Evolutionary conservation across 2,888 invertebrate genomes (phyloP).

Genomic region (Ramazzottius varieornatus): DNA sequence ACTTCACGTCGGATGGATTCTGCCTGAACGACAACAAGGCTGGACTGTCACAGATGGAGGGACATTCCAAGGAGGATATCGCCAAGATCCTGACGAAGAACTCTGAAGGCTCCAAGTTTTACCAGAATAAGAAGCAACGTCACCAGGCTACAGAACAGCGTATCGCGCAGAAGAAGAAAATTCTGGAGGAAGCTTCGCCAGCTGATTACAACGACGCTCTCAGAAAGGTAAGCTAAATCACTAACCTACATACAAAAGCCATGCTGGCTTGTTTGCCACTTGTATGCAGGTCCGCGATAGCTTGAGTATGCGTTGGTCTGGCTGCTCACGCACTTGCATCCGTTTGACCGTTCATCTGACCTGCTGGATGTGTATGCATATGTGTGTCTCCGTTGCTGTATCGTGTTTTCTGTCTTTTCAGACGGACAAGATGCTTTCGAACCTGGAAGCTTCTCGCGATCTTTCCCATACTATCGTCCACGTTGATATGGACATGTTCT

Average conservation of each 20-base stretch:
- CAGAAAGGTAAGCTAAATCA: background rate
- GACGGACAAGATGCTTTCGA: constrained; percentile 24
- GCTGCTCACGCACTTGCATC: too few species aligned
- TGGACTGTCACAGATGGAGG: background rate
- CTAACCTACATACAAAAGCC: too few species aligned
- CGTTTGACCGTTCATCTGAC: too few species aligned
- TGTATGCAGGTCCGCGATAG: too few species aligned
- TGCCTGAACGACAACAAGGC: constrained; percentile 1
- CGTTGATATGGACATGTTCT: constrained; percentile 36
- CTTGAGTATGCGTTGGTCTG: too few species aligned
- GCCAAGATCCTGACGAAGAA: constrained; percentile 22
- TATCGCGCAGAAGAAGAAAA: constrained; percentile 20
- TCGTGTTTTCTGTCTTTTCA: constrained; percentile 12
- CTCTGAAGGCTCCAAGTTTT: constrained; percentile 30
- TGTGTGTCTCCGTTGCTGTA: background rate
- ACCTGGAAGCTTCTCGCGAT: constrained; percentile 24
- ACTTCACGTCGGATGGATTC: background rate
- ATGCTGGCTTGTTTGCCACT: too few species aligned
- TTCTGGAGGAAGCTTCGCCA: constrained; percentile 9
- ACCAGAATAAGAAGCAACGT: constrained; percentile 27
- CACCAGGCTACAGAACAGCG: constrained; percentile 26
- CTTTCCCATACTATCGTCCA: constrained; percentile 28
- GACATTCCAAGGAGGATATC: constrained; percentile 13
- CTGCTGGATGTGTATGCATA: too few species aligned
- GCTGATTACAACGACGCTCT: background rate